A percentile compares a stretch with the other conserved stretches of the same genome.
These are phyloP conservation scores for Lasiommata megera DNA, from an alignment of 2,888 invertebrate species.

Conservation along the genomic window DNA sequence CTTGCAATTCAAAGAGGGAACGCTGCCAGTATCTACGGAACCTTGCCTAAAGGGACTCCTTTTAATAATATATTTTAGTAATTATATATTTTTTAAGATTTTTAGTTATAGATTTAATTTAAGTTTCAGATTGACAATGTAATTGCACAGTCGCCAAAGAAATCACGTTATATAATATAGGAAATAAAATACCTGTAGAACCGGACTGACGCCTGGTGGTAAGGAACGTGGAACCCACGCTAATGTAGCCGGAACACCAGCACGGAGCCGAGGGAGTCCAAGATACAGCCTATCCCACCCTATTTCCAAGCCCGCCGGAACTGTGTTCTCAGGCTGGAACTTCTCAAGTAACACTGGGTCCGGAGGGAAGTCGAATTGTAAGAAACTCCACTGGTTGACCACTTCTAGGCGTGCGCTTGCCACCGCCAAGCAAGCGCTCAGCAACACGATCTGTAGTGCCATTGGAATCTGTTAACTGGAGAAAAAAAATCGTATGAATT, in stretches of 20 bases:
- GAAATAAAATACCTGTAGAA: conserved; percentile 75
- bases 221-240: conserved; percentile 84
- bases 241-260: conserved; percentile 89
- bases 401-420: conserved; percentile 80
- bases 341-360: conserved; percentile 80
- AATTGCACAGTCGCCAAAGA: background rate
- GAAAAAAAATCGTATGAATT: conserved; percentile 10
- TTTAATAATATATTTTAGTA: no score
- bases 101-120: no score
- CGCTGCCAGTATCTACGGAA: no score
- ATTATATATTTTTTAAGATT: no score
- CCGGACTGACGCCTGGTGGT: conserved; percentile 85
- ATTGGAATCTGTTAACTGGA: conserved; percentile 39
- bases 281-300: conserved; percentile 87
- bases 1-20: no score
- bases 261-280: conserved; percentile 87
- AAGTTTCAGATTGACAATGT: no score
- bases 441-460: conserved; percentile 45
- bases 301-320: conserved; percentile 89
- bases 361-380: conserved; percentile 85
- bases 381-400: conserved; percentile 85
- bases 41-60: no score
- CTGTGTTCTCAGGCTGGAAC: conserved; percentile 87
- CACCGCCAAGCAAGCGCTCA: conserved; percentile 55
- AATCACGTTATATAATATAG: background rate